A percentile compares a stretch with the other conserved stretches of the same genome.
Evolutionary conservation across 2,113 vertebrate genomes (phyloP).

Genomic region (Zeus faber): DNA sequence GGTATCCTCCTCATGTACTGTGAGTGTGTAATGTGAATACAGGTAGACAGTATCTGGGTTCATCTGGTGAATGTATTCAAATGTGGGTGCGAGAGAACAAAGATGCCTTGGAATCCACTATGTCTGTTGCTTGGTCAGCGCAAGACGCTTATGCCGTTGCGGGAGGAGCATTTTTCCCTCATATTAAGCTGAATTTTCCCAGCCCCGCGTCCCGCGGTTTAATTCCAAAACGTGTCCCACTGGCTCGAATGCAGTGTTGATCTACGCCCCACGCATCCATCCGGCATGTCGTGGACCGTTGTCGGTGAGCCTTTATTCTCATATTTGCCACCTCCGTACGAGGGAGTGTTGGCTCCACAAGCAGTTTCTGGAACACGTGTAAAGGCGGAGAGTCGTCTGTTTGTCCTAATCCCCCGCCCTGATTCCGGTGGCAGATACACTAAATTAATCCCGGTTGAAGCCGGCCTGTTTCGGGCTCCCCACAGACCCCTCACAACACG

Average conservation of each 20-base stretch:
- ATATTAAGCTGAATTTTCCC: neutral
- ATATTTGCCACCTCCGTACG: constrained; percentile 12
- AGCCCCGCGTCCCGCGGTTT: too few relatives aligned
- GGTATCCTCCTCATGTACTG: too few relatives aligned
- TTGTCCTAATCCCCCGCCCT: constrained; percentile 15
- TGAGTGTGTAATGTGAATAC: too few relatives aligned
- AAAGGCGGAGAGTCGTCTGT: constrained; percentile 32
- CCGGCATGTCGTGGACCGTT: constrained; percentile 13
- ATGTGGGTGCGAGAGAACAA: neutral
- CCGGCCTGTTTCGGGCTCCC: constrained; percentile 21
- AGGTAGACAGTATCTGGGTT: too few relatives aligned
- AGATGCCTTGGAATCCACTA: neutral
- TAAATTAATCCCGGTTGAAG: constrained; percentile 41
- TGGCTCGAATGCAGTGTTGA: neutral
- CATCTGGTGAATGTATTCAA: too few relatives aligned
- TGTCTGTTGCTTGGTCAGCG: neutral
- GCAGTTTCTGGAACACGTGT: constrained; percentile 26
- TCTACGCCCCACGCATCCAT: too few relatives aligned
- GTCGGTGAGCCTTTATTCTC: constrained; percentile 11
- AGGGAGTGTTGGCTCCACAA: constrained; percentile 12
- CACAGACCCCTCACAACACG: too few relatives aligned
- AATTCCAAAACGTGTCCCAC: neutral
- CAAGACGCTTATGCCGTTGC: neutral
- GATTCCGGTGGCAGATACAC: constrained; percentile 35
- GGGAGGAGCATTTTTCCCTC: neutral